Evolutionary conservation across 2,888 invertebrate species (phyloP).

Genomic region (Elmis aenea): DNA sequence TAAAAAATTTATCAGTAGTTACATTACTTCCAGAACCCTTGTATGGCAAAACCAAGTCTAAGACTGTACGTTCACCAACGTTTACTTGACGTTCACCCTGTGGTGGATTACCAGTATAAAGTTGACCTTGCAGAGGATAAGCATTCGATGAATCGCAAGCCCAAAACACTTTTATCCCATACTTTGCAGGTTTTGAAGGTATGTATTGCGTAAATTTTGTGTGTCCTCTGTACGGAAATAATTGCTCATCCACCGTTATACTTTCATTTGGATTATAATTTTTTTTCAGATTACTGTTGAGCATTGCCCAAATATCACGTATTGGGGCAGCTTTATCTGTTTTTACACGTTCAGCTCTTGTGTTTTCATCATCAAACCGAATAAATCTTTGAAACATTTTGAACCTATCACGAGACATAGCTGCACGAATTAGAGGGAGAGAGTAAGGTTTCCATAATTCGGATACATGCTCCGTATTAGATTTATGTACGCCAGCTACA

Average conservation of each 20-base stretch:
- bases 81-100: too few species aligned
- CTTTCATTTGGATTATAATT: constrained; percentile 8
- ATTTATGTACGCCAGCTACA: constrained; percentile 2
- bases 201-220: too few species aligned
- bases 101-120: too few species aligned
- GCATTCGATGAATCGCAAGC: constrained; percentile 7
- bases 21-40: too few species aligned
- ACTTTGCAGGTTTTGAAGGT: too few species aligned
- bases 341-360: constrained; percentile 7
- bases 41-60: too few species aligned
- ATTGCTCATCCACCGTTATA: constrained; percentile 12
- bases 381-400: constrained; percentile 10
- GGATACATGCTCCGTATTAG: constrained; percentile 8
- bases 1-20: too few species aligned
- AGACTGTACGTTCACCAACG: too few species aligned
- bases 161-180: constrained; percentile 15
- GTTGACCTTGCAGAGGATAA: too few species aligned
- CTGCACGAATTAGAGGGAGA: constrained; percentile 8
- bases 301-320: constrained; percentile 11
- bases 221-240: too few species aligned
- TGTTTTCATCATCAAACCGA: constrained; percentile 12
- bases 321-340: constrained; percentile 13
- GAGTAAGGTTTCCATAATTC: constrained; percentile 8
- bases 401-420: constrained; percentile 7
- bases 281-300: constrained; percentile 7